A percentile compares a stretch with the other conserved stretches of the same genome.
phyloP scores from a whole-genome alignment of 2,888 invertebrate species.

The Diloba caeruleocephala region DNA sequence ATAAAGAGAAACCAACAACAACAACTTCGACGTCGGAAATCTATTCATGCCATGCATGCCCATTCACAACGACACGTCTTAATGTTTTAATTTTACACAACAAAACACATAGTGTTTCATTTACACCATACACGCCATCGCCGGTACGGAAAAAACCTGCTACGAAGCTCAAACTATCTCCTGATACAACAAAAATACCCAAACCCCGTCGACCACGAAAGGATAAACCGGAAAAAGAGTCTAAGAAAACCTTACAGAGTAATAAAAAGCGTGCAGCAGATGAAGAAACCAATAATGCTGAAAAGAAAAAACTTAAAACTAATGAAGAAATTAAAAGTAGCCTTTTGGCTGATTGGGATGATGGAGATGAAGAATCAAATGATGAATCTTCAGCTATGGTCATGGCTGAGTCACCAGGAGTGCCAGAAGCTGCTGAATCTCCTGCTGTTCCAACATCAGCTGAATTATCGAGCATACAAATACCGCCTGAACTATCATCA shows the following conservation, averaged over 20 bases:
- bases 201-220: slow-evolving; percentile 72
- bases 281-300: slow-evolving; percentile 65
- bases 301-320: slow-evolving; percentile 86
- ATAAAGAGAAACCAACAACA: slow-evolving; percentile 51
- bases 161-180: slow-evolving; percentile 60
- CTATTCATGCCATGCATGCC: slow-evolving; percentile 91
- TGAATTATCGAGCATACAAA: slow-evolving; percentile 69
- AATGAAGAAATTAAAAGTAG: slow-evolving; percentile 91
- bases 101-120: slow-evolving; percentile 91
- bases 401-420: slow-evolving; percentile 74
- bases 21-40: slow-evolving; percentile 69
- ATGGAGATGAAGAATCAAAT: slow-evolving; percentile 85
- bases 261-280: slow-evolving; percentile 80
- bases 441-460: slow-evolving; percentile 79
- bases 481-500: slow-evolving; percentile 63
- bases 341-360: slow-evolving; percentile 94
- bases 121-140: slow-evolving; percentile 81
- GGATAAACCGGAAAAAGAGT: slow-evolving; percentile 72
- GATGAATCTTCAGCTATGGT: slow-evolving; percentile 72
- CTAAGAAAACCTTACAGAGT: slow-evolving; percentile 73
- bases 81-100: slow-evolving; percentile 93
- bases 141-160: slow-evolving; percentile 75
- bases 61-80: slow-evolving; percentile 91
- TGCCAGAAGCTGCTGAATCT: slow-evolving; percentile 75
- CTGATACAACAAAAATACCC: slow-evolving; percentile 64